phyloP scores from a whole-genome alignment of 1,140 invertebrate species.

The Bicyclus anynana region DNA sequence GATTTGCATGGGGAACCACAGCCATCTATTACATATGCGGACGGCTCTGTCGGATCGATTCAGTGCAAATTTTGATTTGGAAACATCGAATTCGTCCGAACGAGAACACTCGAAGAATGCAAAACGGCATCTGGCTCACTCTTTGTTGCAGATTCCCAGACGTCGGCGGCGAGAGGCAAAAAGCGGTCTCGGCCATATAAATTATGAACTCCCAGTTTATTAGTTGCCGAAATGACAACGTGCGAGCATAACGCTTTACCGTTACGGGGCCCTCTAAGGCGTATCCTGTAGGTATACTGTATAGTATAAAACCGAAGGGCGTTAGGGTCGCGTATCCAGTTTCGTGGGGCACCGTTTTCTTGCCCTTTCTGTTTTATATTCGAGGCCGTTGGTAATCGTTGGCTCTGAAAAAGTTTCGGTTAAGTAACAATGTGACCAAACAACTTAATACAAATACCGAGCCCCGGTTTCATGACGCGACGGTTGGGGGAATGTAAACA shows the following conservation, averaged over 20 bases:
- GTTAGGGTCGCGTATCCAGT: conserved; percentile 55
- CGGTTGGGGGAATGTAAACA: no score
- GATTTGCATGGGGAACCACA: conserved; percentile 34
- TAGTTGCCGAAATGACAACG: conserved; percentile 62
- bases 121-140: conserved; percentile 62
- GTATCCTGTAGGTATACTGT: no score
- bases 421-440: conserved; percentile 2
- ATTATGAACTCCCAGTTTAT: conserved; percentile 64
- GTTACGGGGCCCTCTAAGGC: conserved; percentile 57
- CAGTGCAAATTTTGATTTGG: conserved; percentile 56
- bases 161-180: conserved; percentile 63
- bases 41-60: conserved; percentile 37
- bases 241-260: conserved; percentile 49
- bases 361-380: conserved; percentile 50
- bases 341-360: conserved; percentile 36
- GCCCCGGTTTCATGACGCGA: neutral
- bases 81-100: conserved; percentile 55
- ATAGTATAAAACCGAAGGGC: conserved; percentile 45
- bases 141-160: conserved; percentile 75
- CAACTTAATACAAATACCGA: neutral
- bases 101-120: conserved; percentile 66
- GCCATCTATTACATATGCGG: conserved; percentile 32
- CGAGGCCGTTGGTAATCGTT: conserved; percentile 31
- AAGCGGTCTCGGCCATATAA: conserved; percentile 69
- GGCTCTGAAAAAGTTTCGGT: conserved; percentile 7